phyloP scores from a whole-genome alignment of 2,797 vertebrate species.

The Kryptolebias ocellatus region DNA sequence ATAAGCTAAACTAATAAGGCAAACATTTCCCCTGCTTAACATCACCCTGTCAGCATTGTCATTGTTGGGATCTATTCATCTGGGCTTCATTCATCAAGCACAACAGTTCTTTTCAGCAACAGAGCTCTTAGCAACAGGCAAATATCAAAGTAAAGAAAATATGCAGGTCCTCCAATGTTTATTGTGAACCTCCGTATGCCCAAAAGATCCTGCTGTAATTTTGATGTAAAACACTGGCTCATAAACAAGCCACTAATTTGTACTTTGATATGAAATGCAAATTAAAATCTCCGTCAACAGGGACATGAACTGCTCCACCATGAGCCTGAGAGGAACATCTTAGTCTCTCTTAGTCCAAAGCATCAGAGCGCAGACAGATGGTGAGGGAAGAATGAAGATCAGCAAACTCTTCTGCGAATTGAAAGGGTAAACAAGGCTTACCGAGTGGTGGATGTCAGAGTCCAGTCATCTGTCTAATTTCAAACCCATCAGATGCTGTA shows the following conservation, averaged over 20 bases:
- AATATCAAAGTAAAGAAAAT: slow-evolving; percentile 12
- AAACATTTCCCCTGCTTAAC: slow-evolving; percentile 2
- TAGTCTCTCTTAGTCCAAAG: slow-evolving; percentile 34
- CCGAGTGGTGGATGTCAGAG: slow-evolving; percentile 49
- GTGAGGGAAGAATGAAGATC: slow-evolving; percentile 53
- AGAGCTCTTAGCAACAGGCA: slow-evolving; percentile 12
- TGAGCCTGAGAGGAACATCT: slow-evolving; percentile 47
- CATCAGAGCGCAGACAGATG: slow-evolving; percentile 64
- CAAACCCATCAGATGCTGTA: slow-evolving; percentile 23
- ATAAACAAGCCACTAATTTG: slow-evolving; percentile 49
- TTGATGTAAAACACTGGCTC: slow-evolving; percentile 42
- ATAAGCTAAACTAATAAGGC: background rate
- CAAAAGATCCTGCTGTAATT: slow-evolving; percentile 29
- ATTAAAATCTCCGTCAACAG: slow-evolving; percentile 47
- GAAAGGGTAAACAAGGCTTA: slow-evolving; percentile 65
- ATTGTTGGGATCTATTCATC: slow-evolving; percentile 8
- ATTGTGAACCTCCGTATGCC: slow-evolving; percentile 20
- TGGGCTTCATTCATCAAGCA: slow-evolving; percentile 8
- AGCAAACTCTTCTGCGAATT: slow-evolving; percentile 50
- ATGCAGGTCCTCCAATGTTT: slow-evolving; percentile 11
- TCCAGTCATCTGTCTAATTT: slow-evolving; percentile 41
- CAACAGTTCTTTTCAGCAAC: slow-evolving; percentile 4
- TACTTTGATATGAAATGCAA: slow-evolving; percentile 64
- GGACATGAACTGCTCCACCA: slow-evolving; percentile 41
- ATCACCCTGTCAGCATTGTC: background rate